These are phyloP conservation scores for Abrostola tripartita DNA, from an alignment of 2,888 invertebrate species.

Conservation along the genomic window DNA sequence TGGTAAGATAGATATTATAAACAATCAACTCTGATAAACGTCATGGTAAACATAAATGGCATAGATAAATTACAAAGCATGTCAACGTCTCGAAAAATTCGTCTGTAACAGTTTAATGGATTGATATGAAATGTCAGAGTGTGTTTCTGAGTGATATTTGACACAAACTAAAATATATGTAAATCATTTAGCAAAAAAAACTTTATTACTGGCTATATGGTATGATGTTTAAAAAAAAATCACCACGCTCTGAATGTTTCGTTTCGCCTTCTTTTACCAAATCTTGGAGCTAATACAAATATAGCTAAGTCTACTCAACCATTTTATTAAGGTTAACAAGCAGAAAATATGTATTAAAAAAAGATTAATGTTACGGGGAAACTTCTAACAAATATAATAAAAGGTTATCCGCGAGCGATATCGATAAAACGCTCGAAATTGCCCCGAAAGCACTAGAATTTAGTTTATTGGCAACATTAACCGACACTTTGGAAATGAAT, in stretches of 20 bases:
- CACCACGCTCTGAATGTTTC: not conserved
- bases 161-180: too few species aligned
- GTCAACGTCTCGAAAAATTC: too few species aligned
- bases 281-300: not conserved
- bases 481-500: slow-evolving; percentile 38
- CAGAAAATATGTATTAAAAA: slow-evolving; percentile 1
- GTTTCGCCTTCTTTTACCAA: not conserved
- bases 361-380: slow-evolving; percentile 11
- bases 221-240: too few species aligned
- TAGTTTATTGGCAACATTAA: slow-evolving; percentile 35
- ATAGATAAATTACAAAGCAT: too few species aligned
- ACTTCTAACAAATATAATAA: slow-evolving; percentile 41
- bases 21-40: too few species aligned
- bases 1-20: too few species aligned
- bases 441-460: slow-evolving; percentile 40
- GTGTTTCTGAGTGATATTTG: too few species aligned
- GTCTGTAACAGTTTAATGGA: too few species aligned
- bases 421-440: slow-evolving; percentile 42
- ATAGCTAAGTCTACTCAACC: not conserved
- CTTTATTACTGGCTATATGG: too few species aligned
- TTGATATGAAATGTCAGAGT: too few species aligned
- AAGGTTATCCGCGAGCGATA: slow-evolving; percentile 18
- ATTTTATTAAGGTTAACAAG: not conserved
- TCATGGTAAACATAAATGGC: too few species aligned
- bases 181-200: too few species aligned